Evolutionary conservation across 2,888 invertebrate species (phyloP), one percentile per base, ranked within the genome.

Genomic region (Ramazzottius varieornatus): DNA sequence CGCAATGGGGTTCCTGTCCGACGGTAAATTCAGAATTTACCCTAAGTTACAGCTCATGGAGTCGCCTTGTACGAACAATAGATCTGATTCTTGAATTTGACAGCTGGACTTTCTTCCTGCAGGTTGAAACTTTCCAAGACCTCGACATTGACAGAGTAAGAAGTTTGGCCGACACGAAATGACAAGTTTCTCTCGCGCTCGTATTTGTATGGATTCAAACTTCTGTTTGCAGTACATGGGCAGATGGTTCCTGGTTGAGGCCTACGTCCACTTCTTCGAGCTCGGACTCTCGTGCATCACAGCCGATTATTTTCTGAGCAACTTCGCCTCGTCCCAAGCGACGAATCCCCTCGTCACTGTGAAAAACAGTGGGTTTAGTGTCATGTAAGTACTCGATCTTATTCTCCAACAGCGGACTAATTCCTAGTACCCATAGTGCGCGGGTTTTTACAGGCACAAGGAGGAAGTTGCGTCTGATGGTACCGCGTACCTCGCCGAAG

Each of bases 201-300:
- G n/a, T n/a, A n/a, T n/a, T n/a, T n/a, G n/a, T n/a, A n/a, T n/a
- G n/a, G n/a, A n/a, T n/a, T n/a, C n/a, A n/a, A 40, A 40, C n/a
- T 66, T 66, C 16, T 29, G 33, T 67, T 63, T 65, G 8, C 78
- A 85, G 85, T 85, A 84, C 71, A 73, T 83, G 72, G 86, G 87
- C 46, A 81, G 81, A 71, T 87, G 86, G 86, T 86, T 83, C 72
- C 86, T 87, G 74, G 80, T 81, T 29, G 82, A 84, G 70, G 82
- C 83, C 71, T 87, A 86, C 74, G 85, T 85, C 71, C 82, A 84
- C 63, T 71, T 84, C n/a, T 84, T 85, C 73, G 83, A 86, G 74
- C 74, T 84, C 8, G 84, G 83, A 1, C 84, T 84, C 33, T 83
- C 83, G 71, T 87, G 86, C 73, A 82, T 85, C 65, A 83, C 82